Percentiles rank a stretch among this genome's conserved stretches.
phyloP scores from a whole-genome alignment of 2,113 vertebrate genomes.

The Pseudopodoces humilis region DNA sequence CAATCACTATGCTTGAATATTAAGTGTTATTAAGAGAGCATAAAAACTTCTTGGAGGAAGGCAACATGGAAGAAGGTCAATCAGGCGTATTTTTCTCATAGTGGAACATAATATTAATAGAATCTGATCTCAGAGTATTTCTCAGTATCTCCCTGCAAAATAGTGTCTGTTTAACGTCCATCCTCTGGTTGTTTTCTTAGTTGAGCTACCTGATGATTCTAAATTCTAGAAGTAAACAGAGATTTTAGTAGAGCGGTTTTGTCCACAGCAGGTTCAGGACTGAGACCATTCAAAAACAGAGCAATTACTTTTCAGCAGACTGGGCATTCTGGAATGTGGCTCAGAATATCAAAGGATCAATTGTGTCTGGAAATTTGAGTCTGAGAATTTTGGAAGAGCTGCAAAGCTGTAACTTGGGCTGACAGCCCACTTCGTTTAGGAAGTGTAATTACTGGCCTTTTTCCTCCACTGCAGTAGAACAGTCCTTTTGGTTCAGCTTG shows the following conservation, averaged over 20 bases:
- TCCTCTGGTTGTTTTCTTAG: not conserved
- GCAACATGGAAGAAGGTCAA: not conserved
- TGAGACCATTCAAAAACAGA: not conserved
- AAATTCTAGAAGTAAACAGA: not conserved
- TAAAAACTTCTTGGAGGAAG: not conserved
- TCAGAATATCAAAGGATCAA: not conserved
- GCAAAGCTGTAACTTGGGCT: not conserved
- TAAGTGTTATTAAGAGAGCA: not conserved
- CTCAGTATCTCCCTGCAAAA: not conserved
- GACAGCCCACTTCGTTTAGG: not conserved
- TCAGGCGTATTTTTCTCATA: not conserved
- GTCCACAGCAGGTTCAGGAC: not conserved
- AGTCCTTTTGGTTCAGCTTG: not conserved
- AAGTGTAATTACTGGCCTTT: not conserved
- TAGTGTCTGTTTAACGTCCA: not conserved
- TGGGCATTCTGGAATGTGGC: fast-evolving
- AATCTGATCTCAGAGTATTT: not conserved
- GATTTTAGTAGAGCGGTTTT: not conserved
- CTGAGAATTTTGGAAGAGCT: not conserved
- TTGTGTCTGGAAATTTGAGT: not conserved
- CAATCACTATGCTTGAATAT: not conserved
- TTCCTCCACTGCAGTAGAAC: not conserved
- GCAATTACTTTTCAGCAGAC: not conserved
- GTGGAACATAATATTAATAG: not conserved
- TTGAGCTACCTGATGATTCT: not conserved